phyloP scores from a whole-genome alignment of 2,888 invertebrate species.

The Heliconius aoede region DNA sequence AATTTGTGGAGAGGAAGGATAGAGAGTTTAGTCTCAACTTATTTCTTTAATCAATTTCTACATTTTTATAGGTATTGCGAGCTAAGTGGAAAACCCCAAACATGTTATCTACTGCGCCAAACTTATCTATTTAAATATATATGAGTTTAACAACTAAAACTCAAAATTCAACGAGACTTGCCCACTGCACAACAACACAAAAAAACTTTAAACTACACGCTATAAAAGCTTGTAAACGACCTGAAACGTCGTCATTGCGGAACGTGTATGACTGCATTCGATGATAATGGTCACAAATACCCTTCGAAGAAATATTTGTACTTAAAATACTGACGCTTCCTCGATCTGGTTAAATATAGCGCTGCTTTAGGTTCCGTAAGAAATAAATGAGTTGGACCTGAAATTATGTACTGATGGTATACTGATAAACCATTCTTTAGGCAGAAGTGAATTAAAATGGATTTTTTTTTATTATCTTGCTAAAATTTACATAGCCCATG shows the following conservation, averaged over 20 bases:
- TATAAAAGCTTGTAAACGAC: slow-evolving; percentile 11
- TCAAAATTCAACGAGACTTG: not conserved
- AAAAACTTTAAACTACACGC: not conserved
- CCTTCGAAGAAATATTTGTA: slow-evolving; percentile 4
- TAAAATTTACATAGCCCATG: not conserved
- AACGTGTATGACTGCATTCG: not conserved
- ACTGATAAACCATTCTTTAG: not conserved
- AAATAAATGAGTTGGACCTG: slow-evolving; percentile 7
- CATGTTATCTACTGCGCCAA: too few relatives aligned
- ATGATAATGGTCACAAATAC: slow-evolving; percentile 13
- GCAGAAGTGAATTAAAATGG: not conserved
- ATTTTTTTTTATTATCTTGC: not conserved
- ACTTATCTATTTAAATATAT: too few relatives aligned
- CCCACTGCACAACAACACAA: not conserved
- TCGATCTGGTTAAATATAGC: slow-evolving; percentile 2
- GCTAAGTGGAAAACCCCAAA: too few relatives aligned
- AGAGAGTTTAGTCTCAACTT: too few relatives aligned
- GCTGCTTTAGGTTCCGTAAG: not conserved
- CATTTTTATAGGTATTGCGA: too few relatives aligned
- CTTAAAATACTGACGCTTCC: slow-evolving; percentile 21
- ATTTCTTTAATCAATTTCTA: too few relatives aligned
- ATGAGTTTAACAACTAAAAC: too few relatives aligned
- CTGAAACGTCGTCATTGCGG: not conserved
- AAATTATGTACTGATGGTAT: not conserved
- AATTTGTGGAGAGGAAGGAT: too few relatives aligned